Evolutionary conservation across 1,140 invertebrate genomes (phyloP), one percentile per base, ranked within the genome.

Genomic region (Drosophila biarmipes): DNA sequence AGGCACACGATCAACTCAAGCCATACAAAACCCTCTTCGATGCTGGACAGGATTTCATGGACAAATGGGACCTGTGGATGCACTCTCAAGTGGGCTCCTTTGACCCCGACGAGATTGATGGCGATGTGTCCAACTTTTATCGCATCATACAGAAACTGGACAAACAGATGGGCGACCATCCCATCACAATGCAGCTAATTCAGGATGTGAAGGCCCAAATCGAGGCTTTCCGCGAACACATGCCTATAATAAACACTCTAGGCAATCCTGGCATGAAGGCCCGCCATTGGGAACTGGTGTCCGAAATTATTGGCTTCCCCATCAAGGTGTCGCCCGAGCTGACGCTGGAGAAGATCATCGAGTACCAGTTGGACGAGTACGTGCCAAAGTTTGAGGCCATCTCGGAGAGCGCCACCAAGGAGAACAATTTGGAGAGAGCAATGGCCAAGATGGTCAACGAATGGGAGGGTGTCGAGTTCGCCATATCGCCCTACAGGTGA

Each of bases 271-370:
- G 96, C 35, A 95, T 99, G 93, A 96, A 98, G 87, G 95, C 95
- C 11, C 94, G 98, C 10, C 98, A 99, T 92, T 99, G 98, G 98
- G 97, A 98, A 85, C 96, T 97, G 92, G 96, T 99, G 11, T 98
- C 97, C 0, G 98, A 99, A 80, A 97, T 98, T 61, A 97, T 99
- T 76, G 98, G 98, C 0, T 98, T 98, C 92, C 97, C 97, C 0
- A 96, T 99, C 21, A 95, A 95, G 79, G 95, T 98, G 6, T 96
- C 98, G 69, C 95, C 96, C 6, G 95, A 96, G 15, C 94, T 97
- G 61, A 97, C 97, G 1, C 92, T 99, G 5, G 95, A 95, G 21
- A 98, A 97, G 93, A 95, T 98, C n/a, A 96, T 99, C 29, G 98
- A 98, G 90, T 97, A 98, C 92, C 97, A 97, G 57, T 92, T 99